Evolutionary conservation across 1,140 invertebrate species (phyloP).

Genomic region (Drosophila pectinifera): DNA sequence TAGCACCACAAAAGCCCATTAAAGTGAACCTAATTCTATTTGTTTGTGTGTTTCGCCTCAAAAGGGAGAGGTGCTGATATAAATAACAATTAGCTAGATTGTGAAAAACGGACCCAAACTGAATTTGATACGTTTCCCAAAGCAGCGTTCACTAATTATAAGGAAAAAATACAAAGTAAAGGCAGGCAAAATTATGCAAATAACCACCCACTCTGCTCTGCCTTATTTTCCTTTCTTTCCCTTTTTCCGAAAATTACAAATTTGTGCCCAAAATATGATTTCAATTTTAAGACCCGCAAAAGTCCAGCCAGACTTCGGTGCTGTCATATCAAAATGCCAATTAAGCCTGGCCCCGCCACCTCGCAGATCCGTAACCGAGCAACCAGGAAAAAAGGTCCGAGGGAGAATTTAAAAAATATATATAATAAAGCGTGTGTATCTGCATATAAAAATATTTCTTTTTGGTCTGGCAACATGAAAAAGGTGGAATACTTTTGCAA

Average conservation of each 20-base stretch:
- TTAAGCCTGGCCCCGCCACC: conserved; percentile 59
- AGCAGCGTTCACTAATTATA: conserved; percentile 64
- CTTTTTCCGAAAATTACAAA: not conserved
- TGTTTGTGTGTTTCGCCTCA: conserved; percentile 27
- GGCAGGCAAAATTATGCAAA: conserved; percentile 52
- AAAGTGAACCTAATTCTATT: conserved; percentile 76
- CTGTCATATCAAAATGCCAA: conserved; percentile 80
- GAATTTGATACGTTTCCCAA: conserved; percentile 31
- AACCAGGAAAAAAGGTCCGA: conserved; percentile 25
- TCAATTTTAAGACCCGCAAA: conserved; percentile 57
- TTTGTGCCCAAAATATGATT: conserved; percentile 60
- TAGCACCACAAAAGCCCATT: conserved; percentile 46
- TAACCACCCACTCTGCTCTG: not conserved
- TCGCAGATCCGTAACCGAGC: conserved; percentile 37
- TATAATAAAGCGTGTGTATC: conserved; percentile 6
- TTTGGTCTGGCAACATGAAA: conserved; percentile 23
- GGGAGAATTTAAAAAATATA: conserved; percentile 10
- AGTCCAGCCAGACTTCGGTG: conserved; percentile 16
- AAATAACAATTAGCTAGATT: conserved; percentile 81
- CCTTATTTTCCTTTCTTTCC: conserved; percentile 20
- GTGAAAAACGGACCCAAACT: conserved; percentile 66
- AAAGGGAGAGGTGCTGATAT: conserved; percentile 57
- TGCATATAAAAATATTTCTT: conserved; percentile 51
- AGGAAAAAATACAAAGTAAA: too few relatives aligned
- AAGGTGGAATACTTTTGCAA: conserved; percentile 34